Evolutionary conservation across 2,113 vertebrate genomes (phyloP).

Genomic region (Baryphthengus martii): DNA sequence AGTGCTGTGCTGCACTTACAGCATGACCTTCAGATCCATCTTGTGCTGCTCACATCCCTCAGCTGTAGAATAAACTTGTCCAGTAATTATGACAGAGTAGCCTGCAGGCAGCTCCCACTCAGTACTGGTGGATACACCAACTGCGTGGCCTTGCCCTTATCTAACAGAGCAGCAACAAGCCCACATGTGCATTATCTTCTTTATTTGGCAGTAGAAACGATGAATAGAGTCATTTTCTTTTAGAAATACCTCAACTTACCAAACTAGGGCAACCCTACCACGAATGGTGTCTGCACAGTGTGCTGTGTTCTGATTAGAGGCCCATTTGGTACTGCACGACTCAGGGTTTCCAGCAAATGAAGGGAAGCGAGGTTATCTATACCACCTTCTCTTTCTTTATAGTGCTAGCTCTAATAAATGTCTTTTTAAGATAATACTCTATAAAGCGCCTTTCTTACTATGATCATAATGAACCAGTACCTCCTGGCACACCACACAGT

Average conservation of each 20-base stretch:
- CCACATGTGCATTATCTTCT: background rate
- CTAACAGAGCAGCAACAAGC: background rate
- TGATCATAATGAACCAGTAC: background rate
- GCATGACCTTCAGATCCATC: background rate
- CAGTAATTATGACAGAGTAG: background rate
- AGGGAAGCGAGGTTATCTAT: background rate
- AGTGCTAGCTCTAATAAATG: background rate
- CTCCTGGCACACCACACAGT: background rate
- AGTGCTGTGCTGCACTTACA: background rate
- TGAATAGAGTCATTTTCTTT: background rate
- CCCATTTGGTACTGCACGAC: background rate
- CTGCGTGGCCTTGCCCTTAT: background rate
- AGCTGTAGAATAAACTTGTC: fast-evolving
- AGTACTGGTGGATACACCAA: fast-evolving
- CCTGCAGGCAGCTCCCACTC: background rate
- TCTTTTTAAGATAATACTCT: background rate
- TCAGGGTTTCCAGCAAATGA: background rate
- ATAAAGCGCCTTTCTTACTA: background rate
- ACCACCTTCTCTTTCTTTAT: background rate
- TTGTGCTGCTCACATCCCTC: background rate
- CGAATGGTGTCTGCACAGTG: fast-evolving
- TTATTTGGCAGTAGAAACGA: background rate
- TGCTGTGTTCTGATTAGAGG: background rate
- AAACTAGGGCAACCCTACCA: background rate
- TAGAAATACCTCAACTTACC: background rate